These are phyloP conservation scores for Perognathus longimembris DNA, from an alignment of 2,113 vertebrate genomes.

Conservation along the genomic window DNA sequence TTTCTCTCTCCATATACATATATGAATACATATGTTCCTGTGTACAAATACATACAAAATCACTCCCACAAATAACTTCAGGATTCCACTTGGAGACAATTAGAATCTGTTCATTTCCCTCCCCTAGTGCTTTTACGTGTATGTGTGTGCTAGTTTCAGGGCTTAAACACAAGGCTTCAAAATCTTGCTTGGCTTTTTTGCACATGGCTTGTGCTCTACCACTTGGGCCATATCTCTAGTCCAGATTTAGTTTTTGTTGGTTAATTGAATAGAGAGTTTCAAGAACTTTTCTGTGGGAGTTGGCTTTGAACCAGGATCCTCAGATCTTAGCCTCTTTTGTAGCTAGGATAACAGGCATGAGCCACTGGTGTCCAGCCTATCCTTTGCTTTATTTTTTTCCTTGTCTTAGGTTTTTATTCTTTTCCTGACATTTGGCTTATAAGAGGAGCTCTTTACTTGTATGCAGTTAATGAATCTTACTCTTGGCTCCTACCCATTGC, in stretches of 20 bases:
- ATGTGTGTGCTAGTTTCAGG: too few relatives aligned
- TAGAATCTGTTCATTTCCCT: background rate
- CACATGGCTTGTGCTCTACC: too few relatives aligned
- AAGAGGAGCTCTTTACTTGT: background rate
- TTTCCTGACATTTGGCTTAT: slow-evolving; percentile 34
- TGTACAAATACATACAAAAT: background rate
- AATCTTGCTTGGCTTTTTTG: too few relatives aligned
- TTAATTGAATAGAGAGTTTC: too few relatives aligned
- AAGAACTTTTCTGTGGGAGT: too few relatives aligned
- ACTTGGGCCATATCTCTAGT: too few relatives aligned
- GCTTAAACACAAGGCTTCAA: too few relatives aligned
- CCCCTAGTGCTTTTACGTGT: background rate
- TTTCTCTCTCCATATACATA: background rate
- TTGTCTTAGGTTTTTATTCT: background rate
- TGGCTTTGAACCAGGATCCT: too few relatives aligned
- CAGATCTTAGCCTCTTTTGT: too few relatives aligned
- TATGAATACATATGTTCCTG: background rate
- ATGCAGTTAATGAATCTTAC: slow-evolving; percentile 46
- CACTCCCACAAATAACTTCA: background rate
- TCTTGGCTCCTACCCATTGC: slow-evolving; percentile 46
- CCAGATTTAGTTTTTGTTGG: too few relatives aligned
- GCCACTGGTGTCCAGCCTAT: too few relatives aligned
- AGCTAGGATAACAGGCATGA: too few relatives aligned
- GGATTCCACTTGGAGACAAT: slow-evolving; percentile 31
- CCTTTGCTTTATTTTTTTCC: background rate